These are phyloP conservation scores for Formica selysi DNA, from an alignment of 1,140 invertebrate species.

Conservation along the genomic window DNA sequence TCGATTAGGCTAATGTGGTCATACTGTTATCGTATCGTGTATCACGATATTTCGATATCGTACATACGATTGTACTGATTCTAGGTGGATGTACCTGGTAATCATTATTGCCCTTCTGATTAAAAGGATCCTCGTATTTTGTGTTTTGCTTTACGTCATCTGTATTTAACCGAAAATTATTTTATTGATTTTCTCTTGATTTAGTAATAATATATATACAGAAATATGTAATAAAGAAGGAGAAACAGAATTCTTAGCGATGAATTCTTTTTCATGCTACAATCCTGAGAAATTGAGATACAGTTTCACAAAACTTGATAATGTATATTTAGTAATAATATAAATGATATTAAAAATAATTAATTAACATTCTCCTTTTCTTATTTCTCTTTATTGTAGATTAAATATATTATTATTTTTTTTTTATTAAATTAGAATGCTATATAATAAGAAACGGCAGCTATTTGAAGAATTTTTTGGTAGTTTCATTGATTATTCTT, in stretches of 20 bases:
- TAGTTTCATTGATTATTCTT: not conserved
- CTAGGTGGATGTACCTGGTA: not conserved
- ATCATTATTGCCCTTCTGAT: conserved; percentile 13
- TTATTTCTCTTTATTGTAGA: not conserved
- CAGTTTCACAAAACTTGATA: not conserved
- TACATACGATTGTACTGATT: conserved; percentile 32
- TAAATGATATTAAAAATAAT: not conserved
- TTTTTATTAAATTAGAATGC: not conserved
- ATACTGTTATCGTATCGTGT: not conserved
- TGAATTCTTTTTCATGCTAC: not conserved
- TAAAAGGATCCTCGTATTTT: conserved; percentile 4
- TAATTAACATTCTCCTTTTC: not conserved
- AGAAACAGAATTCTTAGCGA: not conserved
- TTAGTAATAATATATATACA: not conserved
- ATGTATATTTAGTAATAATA: not conserved
- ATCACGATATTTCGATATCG: conserved; percentile 43
- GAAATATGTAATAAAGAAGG: not conserved
- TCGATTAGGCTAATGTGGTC: conserved; percentile 48
- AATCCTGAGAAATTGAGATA: not conserved
- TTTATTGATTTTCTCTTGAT: conserved; percentile 22
- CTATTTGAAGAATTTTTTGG: not conserved
- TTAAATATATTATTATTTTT: not conserved
- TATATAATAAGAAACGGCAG: not conserved
- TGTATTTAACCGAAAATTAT: not conserved
- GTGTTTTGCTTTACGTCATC: not conserved